Percentiles rank a stretch among this genome's conserved stretches.
Conservation (phyloP, 2,797 vertebrate species). For the Xerus rutilus region DNA sequence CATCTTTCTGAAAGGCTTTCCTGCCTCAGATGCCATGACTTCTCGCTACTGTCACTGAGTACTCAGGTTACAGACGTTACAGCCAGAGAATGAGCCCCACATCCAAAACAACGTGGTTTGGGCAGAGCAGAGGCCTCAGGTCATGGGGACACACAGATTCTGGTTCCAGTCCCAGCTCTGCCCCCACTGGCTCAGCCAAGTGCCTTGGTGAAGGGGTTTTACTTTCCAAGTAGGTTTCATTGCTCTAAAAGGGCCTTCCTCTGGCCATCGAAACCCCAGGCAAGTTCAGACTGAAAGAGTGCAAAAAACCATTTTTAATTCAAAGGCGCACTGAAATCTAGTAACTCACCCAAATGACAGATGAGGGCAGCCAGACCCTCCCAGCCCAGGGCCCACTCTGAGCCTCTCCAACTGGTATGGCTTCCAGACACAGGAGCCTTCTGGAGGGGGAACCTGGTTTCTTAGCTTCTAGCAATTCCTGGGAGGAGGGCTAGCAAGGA, state of each 20-base stretch:
- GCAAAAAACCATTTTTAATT: not conserved
- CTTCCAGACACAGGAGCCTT: not conserved
- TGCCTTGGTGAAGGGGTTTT: not conserved
- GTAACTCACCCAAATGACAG: not conserved
- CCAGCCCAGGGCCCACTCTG: not conserved
- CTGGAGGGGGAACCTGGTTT: not conserved
- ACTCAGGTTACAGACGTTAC: not conserved
- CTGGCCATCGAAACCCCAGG: not conserved
- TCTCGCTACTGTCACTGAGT: not conserved
- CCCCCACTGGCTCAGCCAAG: not conserved
- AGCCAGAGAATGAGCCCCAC: not conserved
- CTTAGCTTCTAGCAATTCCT: not conserved
- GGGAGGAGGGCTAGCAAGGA: not conserved
- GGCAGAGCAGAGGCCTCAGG: not conserved
- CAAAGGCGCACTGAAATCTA: not conserved
- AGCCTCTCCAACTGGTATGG: not conserved
- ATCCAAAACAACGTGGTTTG: not conserved
- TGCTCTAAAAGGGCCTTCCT: not conserved
- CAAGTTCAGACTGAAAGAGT: not conserved
- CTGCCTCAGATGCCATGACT: not conserved
- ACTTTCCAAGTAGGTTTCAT: not conserved
- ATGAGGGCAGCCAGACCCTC: not conserved
- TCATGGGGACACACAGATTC: not conserved
- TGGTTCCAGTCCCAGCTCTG: not conserved
- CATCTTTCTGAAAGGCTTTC: not conserved